phyloP scores from a whole-genome alignment of 2,113 vertebrate genomes.

The Condylura cristata region DNA sequence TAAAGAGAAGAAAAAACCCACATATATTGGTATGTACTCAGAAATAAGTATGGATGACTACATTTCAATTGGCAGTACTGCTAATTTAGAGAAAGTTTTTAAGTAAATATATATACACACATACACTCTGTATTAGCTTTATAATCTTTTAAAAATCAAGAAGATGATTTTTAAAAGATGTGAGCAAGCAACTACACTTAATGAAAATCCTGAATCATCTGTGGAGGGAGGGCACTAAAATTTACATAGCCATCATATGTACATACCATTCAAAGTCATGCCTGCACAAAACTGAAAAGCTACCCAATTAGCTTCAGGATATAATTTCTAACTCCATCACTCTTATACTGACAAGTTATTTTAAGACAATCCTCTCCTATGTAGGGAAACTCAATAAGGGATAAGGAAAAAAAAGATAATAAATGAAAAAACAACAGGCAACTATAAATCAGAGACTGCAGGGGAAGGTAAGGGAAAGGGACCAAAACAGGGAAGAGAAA shows the following conservation, averaged over 20 bases:
- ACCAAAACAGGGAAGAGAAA: no score
- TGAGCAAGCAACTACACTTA: background rate
- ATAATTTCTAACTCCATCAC: background rate
- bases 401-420: no score
- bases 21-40: background rate
- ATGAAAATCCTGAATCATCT: background rate
- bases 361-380: background rate
- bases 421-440: no score
- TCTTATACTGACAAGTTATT: background rate
- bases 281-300: background rate
- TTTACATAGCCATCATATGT: background rate
- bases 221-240: background rate
- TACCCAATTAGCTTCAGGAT: background rate
- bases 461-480: no score
- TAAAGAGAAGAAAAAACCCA: background rate
- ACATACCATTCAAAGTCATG: background rate
- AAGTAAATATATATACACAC: background rate
- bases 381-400: no score
- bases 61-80: background rate
- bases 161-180: background rate
- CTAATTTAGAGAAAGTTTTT: background rate
- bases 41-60: constrained; percentile 3
- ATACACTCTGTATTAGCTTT: background rate
- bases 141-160: background rate
- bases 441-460: no score